Evolutionary conservation across 37 sponge, comb jelly and placozoan genomes (phyloP), one percentile per base, ranked within the genome.

Genomic region (Oopsacas minuta): DNA sequence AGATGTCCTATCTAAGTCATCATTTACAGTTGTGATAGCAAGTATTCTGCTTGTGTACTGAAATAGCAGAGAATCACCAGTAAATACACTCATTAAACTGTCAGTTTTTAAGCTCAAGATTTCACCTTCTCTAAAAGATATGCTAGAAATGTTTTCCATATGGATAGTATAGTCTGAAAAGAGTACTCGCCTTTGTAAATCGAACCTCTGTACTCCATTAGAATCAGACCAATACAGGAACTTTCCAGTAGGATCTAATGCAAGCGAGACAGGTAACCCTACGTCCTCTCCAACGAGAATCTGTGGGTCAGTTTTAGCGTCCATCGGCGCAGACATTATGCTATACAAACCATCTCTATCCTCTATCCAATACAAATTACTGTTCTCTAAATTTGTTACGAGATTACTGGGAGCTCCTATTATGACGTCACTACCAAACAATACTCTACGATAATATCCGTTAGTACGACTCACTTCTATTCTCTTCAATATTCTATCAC

Each of bases 351-450:
- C 75, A 34, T 12, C 75, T 34, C 22, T 34, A 5, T 61, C 75
- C 30, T 61, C 75, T 3, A 61, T 34, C 75, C 75, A 61, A n/a
- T 61, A 61, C 28, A 61, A n/a, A 10, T 12, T 3, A 20, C 3
- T 5, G 28, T n/a, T 10, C 28, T 25, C 75, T n/a, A 61, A 61
- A 12, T 61, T 34, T 20, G 75, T 34, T 34, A 61, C 75, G 30
- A 61, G 75, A 61, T 61, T 61, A 61, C 28, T 25, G 30, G 75
- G 75, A 3, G 75, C 28, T 61, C 75, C 75, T n/a, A 25, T 5
- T 7, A 61, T 61, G 75, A 61, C 75, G 75, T 61, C 75, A 61
- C 28, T 61, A 61, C 30, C 75, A n/a, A 25, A 61, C 75, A 61
- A 34, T 61, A 61, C 75, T 34, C 30, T 61, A 5, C 75, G 20